These are phyloP conservation scores for Gymnoscelis rufifasciata DNA, from an alignment of 2,888 invertebrate genomes.

Conservation along the genomic window DNA sequence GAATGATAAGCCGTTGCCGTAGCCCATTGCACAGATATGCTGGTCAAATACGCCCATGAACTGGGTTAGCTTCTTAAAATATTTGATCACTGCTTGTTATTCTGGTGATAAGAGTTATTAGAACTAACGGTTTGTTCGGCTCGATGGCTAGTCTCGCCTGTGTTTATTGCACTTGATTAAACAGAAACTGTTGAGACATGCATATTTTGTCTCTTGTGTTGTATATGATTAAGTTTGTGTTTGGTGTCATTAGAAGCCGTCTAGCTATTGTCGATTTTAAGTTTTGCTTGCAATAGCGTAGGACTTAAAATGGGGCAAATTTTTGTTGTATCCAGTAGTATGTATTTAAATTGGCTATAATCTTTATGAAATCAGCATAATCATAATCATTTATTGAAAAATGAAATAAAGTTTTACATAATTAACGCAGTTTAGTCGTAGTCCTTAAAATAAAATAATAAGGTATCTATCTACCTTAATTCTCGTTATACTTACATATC, in stretches of 20 bases:
- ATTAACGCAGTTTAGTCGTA: no score
- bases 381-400: no score
- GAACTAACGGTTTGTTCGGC: conserved; percentile 8
- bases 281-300: no score
- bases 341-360: no score
- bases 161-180: conserved; percentile 20
- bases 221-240: conserved; percentile 2
- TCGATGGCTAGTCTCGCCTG: conserved; percentile 15
- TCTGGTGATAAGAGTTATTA: conserved; percentile 14
- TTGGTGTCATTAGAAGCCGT: neutral
- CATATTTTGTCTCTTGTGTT: conserved; percentile 10
- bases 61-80: conserved; percentile 53
- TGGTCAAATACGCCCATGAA: conserved; percentile 48
- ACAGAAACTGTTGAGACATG: conserved; percentile 13
- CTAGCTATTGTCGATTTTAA: no score
- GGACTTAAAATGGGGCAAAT: no score
- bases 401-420: no score
- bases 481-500: no score
- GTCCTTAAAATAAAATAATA: no score
- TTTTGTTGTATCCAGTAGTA: no score
- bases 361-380: no score
- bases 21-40: conserved; percentile 44
- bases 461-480: no score
- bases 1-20: conserved; percentile 49
- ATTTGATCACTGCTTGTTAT: conserved; percentile 34